phyloP scores from a whole-genome alignment of 1,140 invertebrate genomes.

The Tetramorium parvispinum region DNA sequence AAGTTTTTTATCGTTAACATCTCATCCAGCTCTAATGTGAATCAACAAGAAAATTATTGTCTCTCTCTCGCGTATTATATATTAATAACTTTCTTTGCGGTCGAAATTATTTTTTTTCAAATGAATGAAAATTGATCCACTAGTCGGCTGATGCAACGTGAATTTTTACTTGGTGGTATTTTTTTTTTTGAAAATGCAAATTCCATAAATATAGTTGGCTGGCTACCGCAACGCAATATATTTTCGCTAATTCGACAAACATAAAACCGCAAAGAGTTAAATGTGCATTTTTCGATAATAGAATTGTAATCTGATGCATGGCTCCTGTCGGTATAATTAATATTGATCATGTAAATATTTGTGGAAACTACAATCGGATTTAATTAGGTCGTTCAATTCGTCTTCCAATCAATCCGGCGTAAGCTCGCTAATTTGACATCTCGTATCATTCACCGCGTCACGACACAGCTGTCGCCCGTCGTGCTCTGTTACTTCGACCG shows the following conservation, averaged over 20 bases:
- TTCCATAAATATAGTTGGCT: background rate
- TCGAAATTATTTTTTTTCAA: background rate
- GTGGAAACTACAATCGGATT: background rate
- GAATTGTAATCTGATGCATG: background rate
- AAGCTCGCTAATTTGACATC: background rate
- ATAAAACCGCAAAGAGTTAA: background rate
- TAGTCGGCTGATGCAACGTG: background rate
- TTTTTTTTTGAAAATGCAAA: background rate
- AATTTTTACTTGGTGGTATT: background rate
- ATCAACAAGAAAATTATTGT: background rate
- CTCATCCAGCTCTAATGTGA: background rate
- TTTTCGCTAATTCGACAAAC: background rate
- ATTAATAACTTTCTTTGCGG: background rate
- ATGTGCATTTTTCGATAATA: background rate
- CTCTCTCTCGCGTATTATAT: too few species aligned
- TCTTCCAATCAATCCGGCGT: background rate
- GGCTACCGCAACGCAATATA: background rate
- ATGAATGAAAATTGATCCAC: background rate
- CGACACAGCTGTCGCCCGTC: background rate
- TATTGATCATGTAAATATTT: slow-evolving; percentile 6
- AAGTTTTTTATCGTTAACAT: background rate
- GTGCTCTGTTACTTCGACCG: background rate
- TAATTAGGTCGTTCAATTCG: background rate
- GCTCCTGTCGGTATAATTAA: background rate
- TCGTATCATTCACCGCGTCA: background rate